Evolutionary conservation across 2,113 vertebrate genomes (phyloP), one percentile per base, ranked within the genome.

Genomic region (Cairina moschata): DNA sequence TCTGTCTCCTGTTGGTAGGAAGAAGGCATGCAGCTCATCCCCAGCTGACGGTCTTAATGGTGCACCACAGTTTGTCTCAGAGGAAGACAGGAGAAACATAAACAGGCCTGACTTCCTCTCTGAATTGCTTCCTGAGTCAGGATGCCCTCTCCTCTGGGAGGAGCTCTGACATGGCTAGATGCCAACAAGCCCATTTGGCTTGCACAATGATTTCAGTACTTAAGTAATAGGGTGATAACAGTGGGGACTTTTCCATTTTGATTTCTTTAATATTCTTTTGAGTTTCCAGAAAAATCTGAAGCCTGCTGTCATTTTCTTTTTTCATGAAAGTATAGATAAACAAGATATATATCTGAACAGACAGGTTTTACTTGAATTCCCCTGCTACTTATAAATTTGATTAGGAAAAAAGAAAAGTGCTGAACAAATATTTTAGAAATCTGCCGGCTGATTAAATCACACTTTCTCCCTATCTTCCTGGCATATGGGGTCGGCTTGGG

Each of bases 371-470:
- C 75, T 96, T 91, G 78, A 86, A 95, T 93, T 96, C 76, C 56
- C 62, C 18, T 36, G 76, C 68, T 78, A 56, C 65, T 72, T 31
- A 60, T 91, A 93, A 86, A 90, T 93, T 94, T 86, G 88, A 91
- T 95, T 86, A 88, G 72, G 44, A 42, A 48, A 73, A 88, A 86
- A 94, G 38, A 77, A 65, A 91, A 75, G 46, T 46, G 63, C 75
- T 86, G 68, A 96, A 93, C 71, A 96, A 96, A 94, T 95, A 93
- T 54, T 95, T 93, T 75, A 40, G 93, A 93, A 90, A 83, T 81
- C 46, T 86, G 56, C 68, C 60, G 48, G 46, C 34, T 88, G 93
- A 90, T 94, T 91, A 95, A 94, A 95, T 90, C 91, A 74, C 46
- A 86, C 29, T 96, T 90, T 94, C 18, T 52, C 46, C 72, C 29